These are phyloP conservation scores for Lysiphlebus fabarum DNA, from an alignment of 1,140 invertebrate species.

Conservation along the genomic window DNA sequence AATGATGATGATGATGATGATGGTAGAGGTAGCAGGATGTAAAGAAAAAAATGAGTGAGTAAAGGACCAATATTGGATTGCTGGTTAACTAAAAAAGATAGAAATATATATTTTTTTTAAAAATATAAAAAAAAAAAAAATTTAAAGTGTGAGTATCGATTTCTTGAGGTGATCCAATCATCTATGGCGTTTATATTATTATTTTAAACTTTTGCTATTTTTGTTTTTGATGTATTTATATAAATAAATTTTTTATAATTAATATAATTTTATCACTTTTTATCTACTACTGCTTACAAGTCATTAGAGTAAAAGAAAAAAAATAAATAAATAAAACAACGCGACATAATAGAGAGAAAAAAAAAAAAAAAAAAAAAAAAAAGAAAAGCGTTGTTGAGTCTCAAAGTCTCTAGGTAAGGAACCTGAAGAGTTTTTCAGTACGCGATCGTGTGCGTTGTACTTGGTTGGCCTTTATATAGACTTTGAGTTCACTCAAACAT, in stretches of 20 bases:
- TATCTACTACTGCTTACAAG: slow-evolving; percentile 13
- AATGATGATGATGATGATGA: too few species aligned
- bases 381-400: neutral
- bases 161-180: slow-evolving; percentile 53
- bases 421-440: slow-evolving; percentile 23
- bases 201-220: too few species aligned
- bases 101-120: slow-evolving; percentile 14
- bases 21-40: slow-evolving; percentile 25
- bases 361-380: slow-evolving; percentile 14
- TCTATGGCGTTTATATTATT: slow-evolving; percentile 42
- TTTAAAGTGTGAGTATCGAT: slow-evolving; percentile 45
- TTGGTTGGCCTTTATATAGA: neutral
- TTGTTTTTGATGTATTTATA: neutral
- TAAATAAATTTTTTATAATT: neutral
- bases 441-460: slow-evolving; percentile 21
- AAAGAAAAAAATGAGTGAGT: slow-evolving; percentile 22
- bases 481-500: too few species aligned
- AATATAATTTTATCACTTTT: neutral
- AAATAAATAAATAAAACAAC: neutral
- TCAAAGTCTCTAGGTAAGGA: slow-evolving; percentile 8
- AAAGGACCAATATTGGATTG: neutral
- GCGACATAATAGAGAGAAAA: slow-evolving; percentile 18
- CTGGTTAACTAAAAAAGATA: slow-evolving; percentile 19
- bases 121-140: slow-evolving; percentile 12
- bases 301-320: neutral